These are phyloP conservation scores for Pituophis catenifer DNA, from an alignment of 2,113 vertebrate species.

Conservation along the genomic window DNA sequence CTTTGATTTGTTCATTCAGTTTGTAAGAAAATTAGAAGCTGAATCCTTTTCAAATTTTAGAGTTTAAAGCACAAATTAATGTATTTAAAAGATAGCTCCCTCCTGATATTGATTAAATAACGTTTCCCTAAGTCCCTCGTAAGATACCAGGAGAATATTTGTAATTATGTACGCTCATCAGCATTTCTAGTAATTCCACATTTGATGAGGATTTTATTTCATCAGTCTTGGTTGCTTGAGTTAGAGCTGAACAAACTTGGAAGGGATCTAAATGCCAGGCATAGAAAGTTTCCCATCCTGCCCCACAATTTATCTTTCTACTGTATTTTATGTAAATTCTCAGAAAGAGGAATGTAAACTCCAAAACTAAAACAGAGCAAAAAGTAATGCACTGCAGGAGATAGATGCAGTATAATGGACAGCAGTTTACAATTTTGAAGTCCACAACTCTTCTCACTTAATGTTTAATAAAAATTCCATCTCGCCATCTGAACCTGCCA, in stretches of 20 bases:
- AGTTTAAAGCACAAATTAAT: neutral
- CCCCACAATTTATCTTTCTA: neutral
- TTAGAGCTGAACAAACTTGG: conserved; percentile 10
- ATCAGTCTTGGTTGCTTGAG: neutral
- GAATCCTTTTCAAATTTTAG: neutral
- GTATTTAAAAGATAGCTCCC: neutral
- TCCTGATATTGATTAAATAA: neutral
- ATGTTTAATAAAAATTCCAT: conserved; percentile 12
- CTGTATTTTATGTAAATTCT: conserved; percentile 24
- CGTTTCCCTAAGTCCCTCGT: neutral
- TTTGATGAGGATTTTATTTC: conserved; percentile 1
- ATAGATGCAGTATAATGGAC: neutral
- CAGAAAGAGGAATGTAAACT: neutral
- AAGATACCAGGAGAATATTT: neutral
- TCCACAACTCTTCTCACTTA: neutral
- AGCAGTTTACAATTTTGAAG: neutral
- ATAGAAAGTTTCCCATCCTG: neutral
- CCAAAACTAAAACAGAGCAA: neutral
- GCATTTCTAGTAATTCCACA: neutral
- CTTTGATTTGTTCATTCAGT: neutral
- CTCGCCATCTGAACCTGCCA: neutral
- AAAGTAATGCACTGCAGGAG: neutral
- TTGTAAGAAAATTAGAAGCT: neutral
- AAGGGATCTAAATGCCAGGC: neutral
- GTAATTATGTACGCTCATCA: neutral